Conservation (phyloP, 2,797 vertebrate genomes). For the Helicolenus hilgendorfi region DNA sequence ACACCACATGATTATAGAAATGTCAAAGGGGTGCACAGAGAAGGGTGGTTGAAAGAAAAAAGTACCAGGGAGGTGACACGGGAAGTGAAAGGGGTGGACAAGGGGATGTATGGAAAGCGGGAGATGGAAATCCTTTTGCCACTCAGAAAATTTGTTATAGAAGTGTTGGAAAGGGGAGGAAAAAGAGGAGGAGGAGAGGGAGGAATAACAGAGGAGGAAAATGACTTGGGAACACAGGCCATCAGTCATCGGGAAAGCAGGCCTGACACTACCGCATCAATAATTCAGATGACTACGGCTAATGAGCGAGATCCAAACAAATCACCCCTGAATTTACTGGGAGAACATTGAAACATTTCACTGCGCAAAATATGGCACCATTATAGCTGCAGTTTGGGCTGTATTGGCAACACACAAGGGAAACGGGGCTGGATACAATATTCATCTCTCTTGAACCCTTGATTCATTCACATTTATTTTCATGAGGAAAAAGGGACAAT, state of each 20-base stretch:
- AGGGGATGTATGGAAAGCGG: neutral
- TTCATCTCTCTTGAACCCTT: conserved; percentile 42
- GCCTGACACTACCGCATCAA: conserved; percentile 79
- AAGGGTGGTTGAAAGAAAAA: conserved; percentile 4
- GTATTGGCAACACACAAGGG: conserved; percentile 30
- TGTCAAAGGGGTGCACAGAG: conserved; percentile 21
- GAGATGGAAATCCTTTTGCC: conserved; percentile 49
- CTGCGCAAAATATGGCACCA: conserved; percentile 48
- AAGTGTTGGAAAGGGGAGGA: conserved; percentile 44
- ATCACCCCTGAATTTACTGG: conserved; percentile 76
- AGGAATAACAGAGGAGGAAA: conserved; percentile 68
- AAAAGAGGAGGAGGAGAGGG: conserved; percentile 36
- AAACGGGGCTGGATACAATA: conserved; percentile 21
- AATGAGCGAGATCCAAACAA: conserved; percentile 85
- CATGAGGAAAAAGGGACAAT: neutral
- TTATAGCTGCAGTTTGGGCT: conserved; percentile 54
- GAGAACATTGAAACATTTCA: conserved; percentile 69
- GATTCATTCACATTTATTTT: conserved; percentile 46
- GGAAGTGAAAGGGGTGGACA: conserved; percentile 12
- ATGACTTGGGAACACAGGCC: conserved; percentile 72
- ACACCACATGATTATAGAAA: conserved; percentile 54
- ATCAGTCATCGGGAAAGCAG: conserved; percentile 80
- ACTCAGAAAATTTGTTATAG: conserved; percentile 60
- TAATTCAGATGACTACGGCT: conserved; percentile 85
- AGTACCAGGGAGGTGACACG: neutral